These are phyloP conservation scores for Trachops cirrhosus DNA, from an alignment of 2,797 vertebrate species.

Conservation along the genomic window DNA sequence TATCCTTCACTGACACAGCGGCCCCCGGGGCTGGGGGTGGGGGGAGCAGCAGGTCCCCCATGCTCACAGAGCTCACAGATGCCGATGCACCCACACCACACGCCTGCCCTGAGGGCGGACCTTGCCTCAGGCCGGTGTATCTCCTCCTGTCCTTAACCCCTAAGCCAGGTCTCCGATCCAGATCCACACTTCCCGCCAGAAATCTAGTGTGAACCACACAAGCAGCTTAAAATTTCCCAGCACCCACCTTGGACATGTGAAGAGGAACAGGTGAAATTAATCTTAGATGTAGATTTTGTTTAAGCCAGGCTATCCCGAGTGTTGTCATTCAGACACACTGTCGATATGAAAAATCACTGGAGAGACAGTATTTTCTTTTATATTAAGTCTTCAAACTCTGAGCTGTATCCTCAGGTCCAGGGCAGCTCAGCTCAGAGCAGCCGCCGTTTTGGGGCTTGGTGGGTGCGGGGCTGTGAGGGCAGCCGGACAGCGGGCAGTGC, in stretches of 20 bases:
- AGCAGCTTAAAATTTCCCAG: accelerated
- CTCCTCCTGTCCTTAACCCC: accelerated
- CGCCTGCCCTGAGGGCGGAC: accelerated
- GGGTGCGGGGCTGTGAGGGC: not conserved
- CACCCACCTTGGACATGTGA: too few species aligned
- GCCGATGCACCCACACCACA: accelerated
- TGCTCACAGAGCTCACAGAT: accelerated
- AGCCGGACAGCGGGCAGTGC: not conserved
- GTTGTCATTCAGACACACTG: not conserved
- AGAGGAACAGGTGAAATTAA: too few species aligned
- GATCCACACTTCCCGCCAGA: accelerated
- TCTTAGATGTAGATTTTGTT: accelerated
- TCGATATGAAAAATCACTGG: too few species aligned
- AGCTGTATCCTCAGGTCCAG: not conserved
- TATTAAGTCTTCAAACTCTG: too few species aligned
- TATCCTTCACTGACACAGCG: too few species aligned
- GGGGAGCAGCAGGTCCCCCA: accelerated
- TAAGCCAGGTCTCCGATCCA: accelerated
- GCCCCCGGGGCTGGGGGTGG: too few species aligned
- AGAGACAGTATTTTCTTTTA: not conserved
- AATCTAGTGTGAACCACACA: accelerated
- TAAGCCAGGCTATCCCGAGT: not conserved
- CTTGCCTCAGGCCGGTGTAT: not conserved
- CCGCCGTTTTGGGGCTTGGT: not conserved
- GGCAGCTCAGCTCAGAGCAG: not conserved